Base-by-base conservation (phyloP, 2,888 invertebrate species). In the Myopa tessellatipennis region DNA sequence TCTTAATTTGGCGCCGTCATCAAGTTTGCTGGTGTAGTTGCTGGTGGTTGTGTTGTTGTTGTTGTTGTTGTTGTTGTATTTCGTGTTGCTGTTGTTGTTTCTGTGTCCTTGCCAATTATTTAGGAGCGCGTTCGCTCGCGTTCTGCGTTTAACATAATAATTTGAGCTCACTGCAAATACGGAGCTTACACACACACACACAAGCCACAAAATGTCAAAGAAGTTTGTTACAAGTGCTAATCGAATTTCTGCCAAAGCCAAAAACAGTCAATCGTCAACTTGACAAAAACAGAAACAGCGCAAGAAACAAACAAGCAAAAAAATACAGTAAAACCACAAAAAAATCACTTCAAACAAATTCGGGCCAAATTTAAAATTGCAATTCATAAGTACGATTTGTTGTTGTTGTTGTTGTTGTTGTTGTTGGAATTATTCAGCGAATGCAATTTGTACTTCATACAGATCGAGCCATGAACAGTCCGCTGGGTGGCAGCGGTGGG, bases 171-270 rank as follows among this genome's bases (percentile, higher is more conserved):
- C 45, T 26, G 68, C 68, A 36, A 67, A 67, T n/a, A 58, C 58
- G 58, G 5, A 4, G 10, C 5, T 34, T 36, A 14, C 14, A 4
- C 36, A 36, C 34, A 4, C 61, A 4, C n/a, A 14, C 38, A 5
- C 65, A 34, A 36, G 38, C 6, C 16, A 65, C 70, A 55, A 63
- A 34, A 73, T 63, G 63, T 73, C 73, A 45, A 63, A 63, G 63
- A 61, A 73, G 63, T 73, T 63, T 18, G 55, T 75, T 58, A 45
- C 75, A 75, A 75, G 75, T 75, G 75, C 75, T 75, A 75, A 75
- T 75, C 75, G 58, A 68, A 75, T 75, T 69, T 68, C 36, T 75
- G 75, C 69, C 75, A 52, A 16, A 60, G 58, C 75, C 75, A 69
- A 69, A 75, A 34, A 18, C 12, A 40, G 26, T 26, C 38, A 36